Base-by-base conservation (phyloP, 2,888 invertebrate genomes). In the Alsophila aescularia region DNA sequence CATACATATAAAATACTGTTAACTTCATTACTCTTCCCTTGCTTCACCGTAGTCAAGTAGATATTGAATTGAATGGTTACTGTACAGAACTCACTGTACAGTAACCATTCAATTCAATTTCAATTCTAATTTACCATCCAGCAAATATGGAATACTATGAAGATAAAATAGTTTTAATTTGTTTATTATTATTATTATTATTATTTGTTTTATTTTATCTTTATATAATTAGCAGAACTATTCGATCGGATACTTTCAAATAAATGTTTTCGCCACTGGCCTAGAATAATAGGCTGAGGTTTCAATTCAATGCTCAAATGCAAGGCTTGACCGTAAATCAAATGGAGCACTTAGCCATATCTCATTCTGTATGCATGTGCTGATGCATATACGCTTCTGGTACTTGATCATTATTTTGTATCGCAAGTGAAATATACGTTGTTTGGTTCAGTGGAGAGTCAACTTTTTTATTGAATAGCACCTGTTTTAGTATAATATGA, bases 301-400 rank as follows among this genome's bases (percentile, higher is more conserved):
- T 52, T 24, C 39, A 40, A 18, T 32, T n/a, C 40, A 27, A 37
- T n/a, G 15, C 36, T 36, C 21, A 2, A 44, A 44, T 45, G 31
- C 43, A 43, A 34, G 13, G 13, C 24, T 27, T 52, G 40, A n/a
- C 18, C 16, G 44, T 55, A 55, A 45, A 55, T 50, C 55, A 55
- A 40, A 40, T 21, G n/a, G 9, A 21, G 39, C 18, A 24, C 42
- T 34, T 18, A 39, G 13, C 32, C 16, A 48, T 48, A 49, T 49
- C 34, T 54, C 44, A 40, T 35, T 13, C 15, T 4, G 27, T 24
- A 9, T 48, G 42, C 37, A 49, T 54, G 39, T 44, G 47, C 48
- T 48, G 42, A 37, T 42, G 24, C 13, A n/a, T n/a, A n/a, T n/a
- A 34, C 10, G 36, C 37, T 24, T 9, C 32, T 3, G 14, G 13